Conservation (phyloP, 2,888 invertebrate genomes). For the Stenolophus ochropezus region DNA sequence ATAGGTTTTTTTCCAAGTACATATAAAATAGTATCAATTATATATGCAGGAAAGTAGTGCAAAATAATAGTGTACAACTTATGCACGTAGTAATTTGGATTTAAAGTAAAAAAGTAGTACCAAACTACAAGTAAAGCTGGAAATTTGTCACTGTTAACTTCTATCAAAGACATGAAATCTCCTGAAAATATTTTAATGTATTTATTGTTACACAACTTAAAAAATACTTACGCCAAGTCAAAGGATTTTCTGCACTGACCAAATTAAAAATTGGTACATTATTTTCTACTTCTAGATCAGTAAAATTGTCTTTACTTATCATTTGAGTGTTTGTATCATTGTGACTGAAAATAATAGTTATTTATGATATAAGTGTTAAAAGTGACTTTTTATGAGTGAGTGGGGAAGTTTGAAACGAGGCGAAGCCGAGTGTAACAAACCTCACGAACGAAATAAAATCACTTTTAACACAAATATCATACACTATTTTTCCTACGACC, state of each 20-base stretch:
- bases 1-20: slow-evolving; percentile 79
- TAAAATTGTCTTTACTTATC: background rate
- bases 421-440: too few relatives aligned
- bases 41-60: slow-evolving; percentile 79
- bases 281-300: slow-evolving; percentile 46
- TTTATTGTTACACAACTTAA: background rate
- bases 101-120: slow-evolving; percentile 79
- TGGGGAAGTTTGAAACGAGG: too few relatives aligned
- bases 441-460: too few relatives aligned
- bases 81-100: slow-evolving; percentile 76
- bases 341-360: slow-evolving; percentile 1
- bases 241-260: slow-evolving; percentile 85
- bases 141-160: slow-evolving; percentile 75
- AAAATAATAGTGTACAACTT: slow-evolving; percentile 76
- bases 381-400: too few relatives aligned
- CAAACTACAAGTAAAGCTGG: slow-evolving; percentile 79
- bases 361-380: too few relatives aligned
- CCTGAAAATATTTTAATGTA: slow-evolving; percentile 68
- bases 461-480: too few relatives aligned
- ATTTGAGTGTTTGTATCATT: slow-evolving; percentile 20
- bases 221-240: slow-evolving; percentile 80
- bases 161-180: slow-evolving; percentile 75
- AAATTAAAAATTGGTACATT: slow-evolving; percentile 85
- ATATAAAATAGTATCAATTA: slow-evolving; percentile 76
- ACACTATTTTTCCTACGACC: too few relatives aligned